A percentile compares a stretch with the other conserved stretches of the same genome.
Evolutionary conservation across 2,113 vertebrate species (phyloP).

Genomic region (Calidris pugnax): DNA sequence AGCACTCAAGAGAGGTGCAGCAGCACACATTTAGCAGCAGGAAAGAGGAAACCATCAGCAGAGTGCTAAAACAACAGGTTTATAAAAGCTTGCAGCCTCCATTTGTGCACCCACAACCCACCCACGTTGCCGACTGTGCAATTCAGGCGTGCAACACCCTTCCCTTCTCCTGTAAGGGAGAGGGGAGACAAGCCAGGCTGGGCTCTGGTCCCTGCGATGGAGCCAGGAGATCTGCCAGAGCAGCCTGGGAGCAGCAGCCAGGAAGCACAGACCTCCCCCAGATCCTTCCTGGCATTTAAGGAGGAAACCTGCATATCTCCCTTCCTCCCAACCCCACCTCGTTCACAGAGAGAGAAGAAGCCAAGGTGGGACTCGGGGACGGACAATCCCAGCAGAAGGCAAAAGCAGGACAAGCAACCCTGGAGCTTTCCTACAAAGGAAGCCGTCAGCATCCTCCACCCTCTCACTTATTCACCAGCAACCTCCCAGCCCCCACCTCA

Average conservation of each 20-base stretch:
- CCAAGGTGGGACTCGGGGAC: neutral
- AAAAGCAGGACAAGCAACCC: neutral
- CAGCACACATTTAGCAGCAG: neutral
- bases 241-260: neutral
- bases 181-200: neutral
- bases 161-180: neutral
- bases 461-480: conserved; percentile 38
- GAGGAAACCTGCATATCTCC: neutral
- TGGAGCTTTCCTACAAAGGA: neutral
- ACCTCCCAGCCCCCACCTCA: neutral
- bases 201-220: neutral
- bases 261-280: neutral
- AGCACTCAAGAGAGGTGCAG: neutral
- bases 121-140: neutral
- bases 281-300: neutral
- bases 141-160: neutral
- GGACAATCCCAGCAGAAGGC: neutral
- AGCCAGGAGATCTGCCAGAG: neutral
- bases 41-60: neutral
- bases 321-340: neutral
- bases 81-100: neutral
- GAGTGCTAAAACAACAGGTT: neutral
- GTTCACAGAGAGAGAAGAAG: fast-evolving
- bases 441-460: neutral
- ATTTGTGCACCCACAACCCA: neutral